Evolutionary conservation across 23 tunicate genomes (phyloP), one percentile per base, ranked within the genome.

Genomic region (Styela plicata): DNA sequence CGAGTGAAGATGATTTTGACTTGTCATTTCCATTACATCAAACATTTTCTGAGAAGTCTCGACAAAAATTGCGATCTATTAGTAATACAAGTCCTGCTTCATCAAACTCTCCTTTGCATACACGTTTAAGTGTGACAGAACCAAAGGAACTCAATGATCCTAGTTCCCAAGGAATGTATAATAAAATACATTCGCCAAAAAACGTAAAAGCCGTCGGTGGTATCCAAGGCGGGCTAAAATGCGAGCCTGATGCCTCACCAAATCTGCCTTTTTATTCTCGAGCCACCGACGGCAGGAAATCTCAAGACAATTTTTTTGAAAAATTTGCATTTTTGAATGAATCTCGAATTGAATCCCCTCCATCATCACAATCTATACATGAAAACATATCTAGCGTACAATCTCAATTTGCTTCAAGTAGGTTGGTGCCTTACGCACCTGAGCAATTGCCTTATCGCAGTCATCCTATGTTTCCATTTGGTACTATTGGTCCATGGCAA

Each of bases 171-270:
- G 57, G 13, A 13, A 7, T 13, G 10, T 5, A 5, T 5, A 44
- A 44, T 44, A 32, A 71, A 7, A 2, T 7, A 25, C 1, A 25
- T 31, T 26, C 29, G 85, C 63, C 90, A 87, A 87, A 87, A 87
- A 87, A 87, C 90, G 90, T 69, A 82, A n/a, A 19, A 32, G 90
- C 90, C 90, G 90, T 76, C 90, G 90, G 82, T 85, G 90, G 85
- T 87, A 66, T 82, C 76, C 78, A 37, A 85, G 90, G 64, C 64
- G 85, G 62, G 70, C 65, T 26, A 69, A 64, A 82, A 36, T 64
- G 29, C 37, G 70, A 69, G 78, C 78, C n/a, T 62, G 63, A 34
- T 35, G 69, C 24, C 3, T 20, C 16, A 1, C 29, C 34, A 36
- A n/a, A n/a, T n/a, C 35, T 52, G 33, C 63, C 73, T 70, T 28